Base-by-base conservation (phyloP, 2,113 vertebrate species). In the Oncorhynchus clarkii region DNA sequence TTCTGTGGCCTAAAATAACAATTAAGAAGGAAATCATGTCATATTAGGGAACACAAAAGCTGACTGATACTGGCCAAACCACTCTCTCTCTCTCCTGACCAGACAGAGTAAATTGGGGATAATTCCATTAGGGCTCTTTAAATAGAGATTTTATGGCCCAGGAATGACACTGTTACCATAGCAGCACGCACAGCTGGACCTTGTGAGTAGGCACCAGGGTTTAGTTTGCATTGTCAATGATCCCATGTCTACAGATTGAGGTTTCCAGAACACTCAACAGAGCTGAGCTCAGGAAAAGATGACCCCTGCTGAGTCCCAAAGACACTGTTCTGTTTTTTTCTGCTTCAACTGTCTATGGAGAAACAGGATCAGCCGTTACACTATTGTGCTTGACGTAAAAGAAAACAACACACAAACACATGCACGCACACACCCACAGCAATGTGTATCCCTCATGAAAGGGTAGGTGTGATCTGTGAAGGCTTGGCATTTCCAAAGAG, bases 201-300 rank as follows among this genome's bases (percentile, higher is more conserved):
- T 57, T 57, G 54, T 57, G 54, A 57, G 39, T 45, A 45, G 39
- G 39, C 39, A 45, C 54, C 18, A 2, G 54, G 54, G 54, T 57
- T 57, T 20, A 20, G 54, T 57, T 57, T 57, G 54, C 13, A 57
- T 5, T 57, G 18, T 57, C 54, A 57, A 20, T 57, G 54, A 57
- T 57, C 18, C 54, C 54, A 57, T 57, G 14, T 20, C 54, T 45
- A 45, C 39, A 45, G 2, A 2, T 11, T 20, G 13, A 57, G 54
- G 54, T 57, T 4, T 18, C 54, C 39, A 20, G 54, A 20, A 20
- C 13, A 12, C 7, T 7, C 16, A 57, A 57, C 13, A 12, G 9
- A 24, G 22, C 22, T 29, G 64, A 66, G 22, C 34, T 86, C 96
- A 92, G 94, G 98, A 98, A 86, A 96, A 98, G 70, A 98, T 11